Percentiles rank a stretch among this genome's conserved stretches.
phyloP scores from a whole-genome alignment of 2,888 invertebrate species.

The Lasioglossum malachurum region DNA sequence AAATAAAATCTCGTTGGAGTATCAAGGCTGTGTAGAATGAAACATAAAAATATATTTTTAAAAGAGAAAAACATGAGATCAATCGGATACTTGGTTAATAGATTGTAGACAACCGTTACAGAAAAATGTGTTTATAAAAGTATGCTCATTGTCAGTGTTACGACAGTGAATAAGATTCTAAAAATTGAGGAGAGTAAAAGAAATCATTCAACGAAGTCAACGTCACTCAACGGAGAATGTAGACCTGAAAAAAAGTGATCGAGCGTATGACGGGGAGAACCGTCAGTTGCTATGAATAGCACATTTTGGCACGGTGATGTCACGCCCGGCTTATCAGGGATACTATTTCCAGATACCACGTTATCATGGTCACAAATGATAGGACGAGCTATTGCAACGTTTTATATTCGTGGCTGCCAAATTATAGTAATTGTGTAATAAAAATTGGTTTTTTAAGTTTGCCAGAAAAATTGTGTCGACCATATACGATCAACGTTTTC shows the following conservation, averaged over 20 bases:
- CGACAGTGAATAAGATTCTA: not conserved
- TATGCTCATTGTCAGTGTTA: not conserved
- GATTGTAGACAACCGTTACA: not conserved
- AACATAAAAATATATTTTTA: not conserved
- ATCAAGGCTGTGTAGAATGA: not conserved
- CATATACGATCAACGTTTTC: too few species aligned
- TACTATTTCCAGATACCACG: constrained; percentile 24
- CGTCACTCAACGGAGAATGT: not conserved
- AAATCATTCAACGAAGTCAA: not conserved
- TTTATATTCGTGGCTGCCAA: not conserved
- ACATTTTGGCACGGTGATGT: constrained; percentile 23
- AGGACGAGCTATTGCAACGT: not conserved
- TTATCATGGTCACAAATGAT: not conserved
- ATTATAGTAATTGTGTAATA: not conserved
- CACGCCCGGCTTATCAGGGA: constrained; percentile 28
- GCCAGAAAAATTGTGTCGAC: too few species aligned
- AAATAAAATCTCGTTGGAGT: not conserved
- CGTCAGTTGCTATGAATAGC: not conserved
- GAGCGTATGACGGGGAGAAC: not conserved
- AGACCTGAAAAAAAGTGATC: not conserved
- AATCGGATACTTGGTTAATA: not conserved
- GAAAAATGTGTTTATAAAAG: not conserved
- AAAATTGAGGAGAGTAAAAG: not conserved
- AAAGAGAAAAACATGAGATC: not conserved
- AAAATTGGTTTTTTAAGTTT: not conserved